Percentiles rank a stretch among this genome's conserved stretches.
Conservation (phyloP, 1,140 invertebrate genomes). For the Rhysida immarginata region DNA sequence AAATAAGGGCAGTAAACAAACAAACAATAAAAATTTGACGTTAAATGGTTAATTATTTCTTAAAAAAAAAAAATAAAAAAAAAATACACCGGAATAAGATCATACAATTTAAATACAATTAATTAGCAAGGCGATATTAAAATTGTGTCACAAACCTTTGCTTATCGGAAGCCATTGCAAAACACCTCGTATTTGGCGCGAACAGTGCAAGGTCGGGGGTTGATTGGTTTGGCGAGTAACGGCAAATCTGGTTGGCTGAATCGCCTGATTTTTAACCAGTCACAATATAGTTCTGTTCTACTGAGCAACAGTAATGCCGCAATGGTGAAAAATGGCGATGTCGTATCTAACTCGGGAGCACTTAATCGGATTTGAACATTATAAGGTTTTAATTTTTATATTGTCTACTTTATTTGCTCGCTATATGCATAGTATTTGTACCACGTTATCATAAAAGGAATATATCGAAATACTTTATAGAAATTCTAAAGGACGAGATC, state of each 20-base stretch:
- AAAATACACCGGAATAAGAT: too few relatives aligned
- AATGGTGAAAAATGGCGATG: neutral
- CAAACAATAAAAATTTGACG: too few relatives aligned
- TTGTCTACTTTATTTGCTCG: too few relatives aligned
- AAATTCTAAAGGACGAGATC: neutral
- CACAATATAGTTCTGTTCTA: too few relatives aligned
- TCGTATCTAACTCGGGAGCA: neutral
- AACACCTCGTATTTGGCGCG: neutral
- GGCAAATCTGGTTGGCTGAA: neutral
- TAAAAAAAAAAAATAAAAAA: too few relatives aligned
- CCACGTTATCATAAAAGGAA: too few relatives aligned
- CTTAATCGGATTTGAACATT: neutral
- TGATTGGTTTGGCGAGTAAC: neutral
- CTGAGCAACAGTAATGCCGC: neutral
- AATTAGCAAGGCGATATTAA: too few relatives aligned
- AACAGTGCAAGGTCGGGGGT: neutral
- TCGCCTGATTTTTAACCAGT: neutral
- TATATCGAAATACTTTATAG: neutral
- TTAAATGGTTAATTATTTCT: too few relatives aligned
- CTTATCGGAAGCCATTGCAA: neutral
- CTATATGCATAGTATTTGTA: too few relatives aligned
- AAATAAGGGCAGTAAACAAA: too few relatives aligned
- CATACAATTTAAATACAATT: too few relatives aligned
- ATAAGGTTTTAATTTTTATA: neutral
- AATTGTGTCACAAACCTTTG: too few relatives aligned